Base-by-base conservation (phyloP, 1,140 invertebrate species). In the Cyrtorhinus lividipennis region DNA sequence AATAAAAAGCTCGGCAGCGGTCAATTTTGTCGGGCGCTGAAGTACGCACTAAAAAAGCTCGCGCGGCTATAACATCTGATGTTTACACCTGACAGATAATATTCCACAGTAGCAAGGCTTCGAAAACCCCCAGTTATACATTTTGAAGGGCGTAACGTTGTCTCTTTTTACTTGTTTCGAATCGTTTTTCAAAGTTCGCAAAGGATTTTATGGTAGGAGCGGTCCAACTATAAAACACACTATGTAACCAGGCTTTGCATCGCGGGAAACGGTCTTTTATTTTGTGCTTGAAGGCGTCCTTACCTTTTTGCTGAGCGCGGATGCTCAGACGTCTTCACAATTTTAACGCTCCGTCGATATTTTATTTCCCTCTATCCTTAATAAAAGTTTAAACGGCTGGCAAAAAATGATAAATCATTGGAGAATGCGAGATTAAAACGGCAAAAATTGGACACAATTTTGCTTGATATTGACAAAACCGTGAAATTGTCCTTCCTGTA, bases 51-150 rank as follows among this genome's bases (percentile, higher is more conserved):
- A n/a, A n/a, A n/a, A n/a, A n/a, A n/a, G n/a, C n/a, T n/a, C n/a
- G n/a, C n/a, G n/a, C n/a, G 20, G 48, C 48, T 53, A 53, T 53
- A 53, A 53, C 18, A 53, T 53, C 20, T 20, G 10, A 53, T 53
- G 48, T 53, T 53, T 53, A 53, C 48, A 53, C 48, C 48, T 53
- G 48, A 53, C 48, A 53, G 48, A 53, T 53, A 53, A 53, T 53
- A 53, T 53, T 53, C 48, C 48, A 53, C 48, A 53, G 48, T 53
- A 53, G 48, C 48, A 5, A 44, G 38, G 8, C 38, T 8, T 44
- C n/a, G 38, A 44, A 44, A 44, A 44, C 38, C 8, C 20, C 20
- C 48, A 53, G 10, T 53, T 53, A 53, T 53, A 53, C 48, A 15
- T 15, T 15, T 38, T 38, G 30, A 38, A 38, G 5, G 18, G 48